Evolutionary conservation across 2,888 invertebrate species (phyloP), one percentile per base, ranked within the genome.

Genomic region (Pollenia amentaria): DNA sequence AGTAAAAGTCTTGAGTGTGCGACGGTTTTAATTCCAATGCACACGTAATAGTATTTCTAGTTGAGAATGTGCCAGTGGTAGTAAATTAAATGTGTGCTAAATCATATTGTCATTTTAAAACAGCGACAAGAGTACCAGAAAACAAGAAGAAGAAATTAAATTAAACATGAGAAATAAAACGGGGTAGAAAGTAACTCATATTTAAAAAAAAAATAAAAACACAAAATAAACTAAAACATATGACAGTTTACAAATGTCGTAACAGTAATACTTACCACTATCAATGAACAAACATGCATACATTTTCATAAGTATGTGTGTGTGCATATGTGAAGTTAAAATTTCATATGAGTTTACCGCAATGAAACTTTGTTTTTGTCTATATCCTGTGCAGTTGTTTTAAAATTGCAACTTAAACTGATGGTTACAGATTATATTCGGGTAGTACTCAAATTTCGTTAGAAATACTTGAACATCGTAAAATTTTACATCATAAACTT

Each of bases 161-260:
- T 77, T 69, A 21, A 69, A 60, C 21, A 60, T 12, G 11, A 60
- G 29, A 48, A 51, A 48, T 10, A 10, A 76, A 16, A 11, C 7
- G 48, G 46, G 12, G 46, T 57, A 57, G 29, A 29, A 1, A 14
- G 11, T 42, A 29, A 21, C 57, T n/a, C 21, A 2, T 21, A 53
- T 46, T 57, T 44, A 10, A 11, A 16, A 44, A 60, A 12, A 38
- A 46, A n/a, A n/a, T n/a, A 44, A 65, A 16, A 46, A 64, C 38
- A 51, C 21, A 51, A 21, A 69, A 60, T 51, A 14, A 40, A 70
- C 12, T 40, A 48, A 51, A 62, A 62, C 62, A 79, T 53, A 79
- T 62, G 70, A 57, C 79, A 70, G 62, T 46, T 72, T 64, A 44
- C 72, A 80, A 57, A 11, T 65, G 64, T 80, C 44, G 64, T 64